Percentiles rank a stretch among this genome's conserved stretches.
Evolutionary conservation across 2,113 vertebrate genomes (phyloP).

Genomic region (Oenanthe oenanthe): DNA sequence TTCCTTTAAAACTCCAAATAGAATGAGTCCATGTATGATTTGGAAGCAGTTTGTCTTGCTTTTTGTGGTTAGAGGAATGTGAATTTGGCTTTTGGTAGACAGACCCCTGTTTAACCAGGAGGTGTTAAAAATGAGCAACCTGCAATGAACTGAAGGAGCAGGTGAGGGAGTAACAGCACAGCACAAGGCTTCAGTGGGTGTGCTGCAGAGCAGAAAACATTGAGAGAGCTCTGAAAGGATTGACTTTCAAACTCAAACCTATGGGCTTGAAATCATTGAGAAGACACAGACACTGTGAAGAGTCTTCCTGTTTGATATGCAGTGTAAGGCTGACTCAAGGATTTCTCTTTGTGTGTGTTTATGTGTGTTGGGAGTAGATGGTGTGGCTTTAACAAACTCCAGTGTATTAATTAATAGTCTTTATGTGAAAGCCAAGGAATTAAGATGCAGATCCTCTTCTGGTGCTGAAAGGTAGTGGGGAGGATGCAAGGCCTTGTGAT

Average conservation of each 20-base stretch:
- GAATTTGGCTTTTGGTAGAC: neutral
- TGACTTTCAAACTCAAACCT: neutral
- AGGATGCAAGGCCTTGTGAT: neutral
- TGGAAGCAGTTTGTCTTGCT: neutral
- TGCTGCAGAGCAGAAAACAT: neutral
- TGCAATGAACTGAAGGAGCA: constrained; percentile 64
- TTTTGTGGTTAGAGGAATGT: neutral
- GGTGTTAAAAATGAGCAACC: neutral
- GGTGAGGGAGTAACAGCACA: constrained; percentile 64
- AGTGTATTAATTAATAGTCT: neutral
- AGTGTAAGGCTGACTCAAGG: neutral
- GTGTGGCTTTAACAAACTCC: neutral
- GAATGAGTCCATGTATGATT: neutral
- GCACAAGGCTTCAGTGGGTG: constrained; percentile 1
- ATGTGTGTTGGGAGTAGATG: neutral
- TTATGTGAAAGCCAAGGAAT: neutral
- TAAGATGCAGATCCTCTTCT: neutral
- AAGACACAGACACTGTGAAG: neutral
- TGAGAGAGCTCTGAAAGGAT: neutral
- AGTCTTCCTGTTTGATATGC: neutral
- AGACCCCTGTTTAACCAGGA: neutral
- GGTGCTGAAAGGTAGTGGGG: neutral
- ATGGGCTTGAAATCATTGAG: neutral
- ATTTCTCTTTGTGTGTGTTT: neutral
- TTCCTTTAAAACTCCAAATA: neutral